A percentile compares a stretch with the other conserved stretches of the same genome.
Conservation (phyloP, 2,888 invertebrate genomes). For the Atrina japonica region DNA sequence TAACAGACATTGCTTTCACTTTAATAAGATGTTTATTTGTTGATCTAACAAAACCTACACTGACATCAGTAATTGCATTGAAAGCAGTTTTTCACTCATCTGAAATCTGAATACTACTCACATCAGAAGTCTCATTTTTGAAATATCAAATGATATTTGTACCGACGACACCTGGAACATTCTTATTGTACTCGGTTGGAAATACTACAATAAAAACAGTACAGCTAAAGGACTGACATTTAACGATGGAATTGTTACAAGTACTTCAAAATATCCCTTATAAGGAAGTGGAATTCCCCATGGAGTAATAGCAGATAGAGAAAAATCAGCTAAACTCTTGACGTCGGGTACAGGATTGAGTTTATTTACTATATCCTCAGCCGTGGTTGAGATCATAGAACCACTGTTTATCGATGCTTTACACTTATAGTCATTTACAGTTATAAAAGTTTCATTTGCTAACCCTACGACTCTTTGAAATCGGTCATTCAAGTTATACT, state of each 20-base stretch:
- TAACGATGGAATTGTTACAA: neutral
- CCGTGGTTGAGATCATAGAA: slow-evolving; percentile 2
- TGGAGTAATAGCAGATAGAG: too few relatives aligned
- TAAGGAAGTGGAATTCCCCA: too few relatives aligned
- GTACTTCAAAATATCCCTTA: neutral
- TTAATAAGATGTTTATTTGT: slow-evolving; percentile 11
- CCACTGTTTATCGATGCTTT: slow-evolving; percentile 15
- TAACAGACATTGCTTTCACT: slow-evolving; percentile 10
- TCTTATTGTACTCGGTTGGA: slow-evolving; percentile 10
- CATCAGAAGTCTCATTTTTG: slow-evolving; percentile 2
- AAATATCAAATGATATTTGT: slow-evolving; percentile 31
- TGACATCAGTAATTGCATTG: neutral
- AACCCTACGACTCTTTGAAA: slow-evolving; percentile 5
- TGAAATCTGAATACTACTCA: slow-evolving; percentile 8
- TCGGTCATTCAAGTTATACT: neutral
- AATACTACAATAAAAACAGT: slow-evolving; percentile 11
- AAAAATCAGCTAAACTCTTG: slow-evolving; percentile 16
- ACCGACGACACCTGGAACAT: slow-evolving; percentile 15
- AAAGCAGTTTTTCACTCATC: slow-evolving; percentile 12
- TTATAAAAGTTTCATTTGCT: slow-evolving; percentile 4
- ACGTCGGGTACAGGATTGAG: too few relatives aligned
- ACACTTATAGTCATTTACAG: neutral
- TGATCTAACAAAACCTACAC: slow-evolving; percentile 1
- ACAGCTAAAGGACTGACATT: neutral
- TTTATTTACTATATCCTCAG: too few relatives aligned